A percentile compares a stretch with the other conserved stretches of the same genome.
Evolutionary conservation across 2,888 invertebrate genomes (phyloP).

Genomic region (Noctuana brunneofusca): DNA sequence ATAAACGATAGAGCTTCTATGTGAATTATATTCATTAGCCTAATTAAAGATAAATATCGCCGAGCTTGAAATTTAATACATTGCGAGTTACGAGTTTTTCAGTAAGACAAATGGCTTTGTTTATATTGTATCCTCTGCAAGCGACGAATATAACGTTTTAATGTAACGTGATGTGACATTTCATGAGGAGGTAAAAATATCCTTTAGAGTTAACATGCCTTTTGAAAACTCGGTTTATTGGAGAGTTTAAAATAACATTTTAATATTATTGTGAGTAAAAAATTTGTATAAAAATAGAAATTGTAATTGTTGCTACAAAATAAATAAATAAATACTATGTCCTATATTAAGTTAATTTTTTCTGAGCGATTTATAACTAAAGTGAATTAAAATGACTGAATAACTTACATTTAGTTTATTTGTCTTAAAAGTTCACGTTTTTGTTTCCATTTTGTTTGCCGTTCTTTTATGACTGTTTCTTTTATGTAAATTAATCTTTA

Average conservation of each 20-base stretch:
- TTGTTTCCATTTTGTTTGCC: neutral
- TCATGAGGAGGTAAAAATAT: too few species aligned
- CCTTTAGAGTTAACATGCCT: too few species aligned
- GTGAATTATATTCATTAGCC: conserved; percentile 4
- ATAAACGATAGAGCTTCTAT: neutral
- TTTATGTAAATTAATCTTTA: conserved; percentile 1
- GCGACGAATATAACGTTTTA: neutral
- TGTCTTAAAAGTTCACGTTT: neutral
- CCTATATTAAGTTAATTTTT: too few species aligned
- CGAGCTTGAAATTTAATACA: conserved; percentile 6
- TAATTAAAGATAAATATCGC: neutral
- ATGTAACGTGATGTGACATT: neutral
- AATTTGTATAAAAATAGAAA: too few species aligned
- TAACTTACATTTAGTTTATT: too few species aligned
- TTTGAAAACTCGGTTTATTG: too few species aligned
- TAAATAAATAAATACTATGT: too few species aligned
- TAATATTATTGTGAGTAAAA: too few species aligned
- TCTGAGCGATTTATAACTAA: too few species aligned
- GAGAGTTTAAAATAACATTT: too few species aligned
- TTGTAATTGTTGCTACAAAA: too few species aligned
- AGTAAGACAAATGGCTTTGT: neutral
- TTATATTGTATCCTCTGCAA: neutral
- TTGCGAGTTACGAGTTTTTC: neutral
- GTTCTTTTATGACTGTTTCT: neutral
- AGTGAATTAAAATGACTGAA: too few species aligned